phyloP scores from a whole-genome alignment of 2,888 invertebrate genomes.

The Neuroscelio doddi region DNA sequence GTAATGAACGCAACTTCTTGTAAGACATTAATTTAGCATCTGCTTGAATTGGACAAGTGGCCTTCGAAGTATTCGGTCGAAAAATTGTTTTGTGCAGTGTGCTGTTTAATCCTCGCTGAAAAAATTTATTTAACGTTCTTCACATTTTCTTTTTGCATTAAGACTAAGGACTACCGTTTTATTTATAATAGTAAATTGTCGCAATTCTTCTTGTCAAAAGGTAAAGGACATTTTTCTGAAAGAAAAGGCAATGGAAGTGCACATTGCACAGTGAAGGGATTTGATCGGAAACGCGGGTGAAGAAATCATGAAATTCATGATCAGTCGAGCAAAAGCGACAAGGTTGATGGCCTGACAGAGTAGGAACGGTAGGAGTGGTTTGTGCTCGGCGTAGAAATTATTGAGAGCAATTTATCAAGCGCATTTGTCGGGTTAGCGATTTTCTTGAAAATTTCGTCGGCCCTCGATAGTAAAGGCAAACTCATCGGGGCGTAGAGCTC shows the following conservation, averaged over 20 bases:
- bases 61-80: neutral
- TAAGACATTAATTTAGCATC: conserved; percentile 12
- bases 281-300: conserved; percentile 54
- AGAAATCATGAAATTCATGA: conserved; percentile 61
- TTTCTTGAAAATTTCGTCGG: conserved; percentile 66
- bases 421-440: conserved; percentile 58
- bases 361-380: conserved; percentile 31
- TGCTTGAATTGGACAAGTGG: conserved; percentile 16
- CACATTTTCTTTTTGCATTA: too few relatives aligned
- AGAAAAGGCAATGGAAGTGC: too few relatives aligned
- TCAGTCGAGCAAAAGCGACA: conserved; percentile 33
- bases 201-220: neutral
- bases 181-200: too few relatives aligned
- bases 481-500: conserved; percentile 55
- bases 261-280: conserved; percentile 8
- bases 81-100: too few relatives aligned
- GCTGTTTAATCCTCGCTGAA: too few relatives aligned
- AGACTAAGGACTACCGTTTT: too few relatives aligned
- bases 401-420: conserved; percentile 62
- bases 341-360: conserved; percentile 40
- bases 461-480: conserved; percentile 48
- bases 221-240: conserved; percentile 31
- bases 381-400: conserved; percentile 54
- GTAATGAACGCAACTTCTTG: conserved; percentile 23
- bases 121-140: too few relatives aligned